Percentiles rank a stretch among this genome's conserved stretches.
These are phyloP conservation scores for Mormyrus iriodes DNA, from an alignment of 2,113 vertebrate species.

Conservation along the genomic window DNA sequence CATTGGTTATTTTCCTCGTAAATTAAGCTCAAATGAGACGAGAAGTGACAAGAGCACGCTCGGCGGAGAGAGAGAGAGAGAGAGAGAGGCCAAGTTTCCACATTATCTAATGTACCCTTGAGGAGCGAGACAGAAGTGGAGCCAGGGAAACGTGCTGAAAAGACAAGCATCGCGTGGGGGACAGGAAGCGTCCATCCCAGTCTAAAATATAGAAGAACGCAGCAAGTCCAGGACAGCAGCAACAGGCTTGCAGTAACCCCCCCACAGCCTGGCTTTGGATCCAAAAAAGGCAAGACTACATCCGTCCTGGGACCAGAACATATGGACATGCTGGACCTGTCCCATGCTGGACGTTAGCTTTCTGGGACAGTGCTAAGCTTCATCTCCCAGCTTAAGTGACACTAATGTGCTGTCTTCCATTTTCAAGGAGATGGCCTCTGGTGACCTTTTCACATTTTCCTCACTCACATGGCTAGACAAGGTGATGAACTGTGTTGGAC, in stretches of 20 bases:
- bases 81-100: constrained; percentile 17
- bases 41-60: background rate
- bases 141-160: constrained; percentile 45
- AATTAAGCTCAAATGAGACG: constrained; percentile 1
- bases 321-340: background rate
- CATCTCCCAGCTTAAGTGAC: background rate
- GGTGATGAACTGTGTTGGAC: background rate
- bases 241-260: background rate
- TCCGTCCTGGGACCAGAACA: background rate
- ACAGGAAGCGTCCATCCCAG: constrained; percentile 51
- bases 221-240: background rate
- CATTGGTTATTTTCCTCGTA: background rate
- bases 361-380: background rate
- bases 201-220: constrained; percentile 16
- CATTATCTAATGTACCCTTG: constrained; percentile 39
- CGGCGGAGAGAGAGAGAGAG: background rate
- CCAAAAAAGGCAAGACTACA: background rate
- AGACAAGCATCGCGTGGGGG: constrained; percentile 43
- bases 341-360: background rate
- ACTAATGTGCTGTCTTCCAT: background rate
- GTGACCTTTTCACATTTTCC: background rate
- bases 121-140: constrained; percentile 31
- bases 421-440: background rate
- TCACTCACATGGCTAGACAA: background rate
- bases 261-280: background rate